Base-by-base conservation (phyloP, 2,888 invertebrate genomes). In the Aspidapion aeneum region DNA sequence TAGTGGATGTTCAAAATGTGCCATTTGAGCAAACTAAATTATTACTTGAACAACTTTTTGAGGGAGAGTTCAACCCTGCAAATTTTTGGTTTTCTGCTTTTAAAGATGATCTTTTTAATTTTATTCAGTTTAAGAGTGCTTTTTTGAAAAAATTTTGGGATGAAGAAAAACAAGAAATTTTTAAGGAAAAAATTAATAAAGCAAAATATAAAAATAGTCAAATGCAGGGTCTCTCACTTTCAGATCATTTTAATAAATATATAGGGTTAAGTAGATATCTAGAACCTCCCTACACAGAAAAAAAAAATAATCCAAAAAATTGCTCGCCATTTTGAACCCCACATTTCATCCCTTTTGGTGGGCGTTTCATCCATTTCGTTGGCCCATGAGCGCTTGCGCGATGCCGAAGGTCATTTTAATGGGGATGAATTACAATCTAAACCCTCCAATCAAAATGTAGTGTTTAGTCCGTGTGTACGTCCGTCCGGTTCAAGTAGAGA, bases 11-110 rank as follows among this genome's bases (percentile, higher is more conserved):
- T 18, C 57, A 52, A 49, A 57, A 50, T 20, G 50, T 57, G 16
- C 18, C 57, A 20, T 62, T 62, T 52, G 50, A 62, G 18, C n/a
- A 57, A 49, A 48, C 57, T 17, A 35, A 50, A n/a, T 61, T 21
- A 22, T 17, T 61, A 16, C 20, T 52, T 9, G 51, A 55, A 22
- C 21, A 55, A 55, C 57, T 35, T 17, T 60, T 60, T 19, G 18
- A 60, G 18, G 55, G 60, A 55, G n/a, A n/a, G n/a, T n/a, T n/a
- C n/a, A n/a, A n/a, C n/a, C 9, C 60, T 2, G 55, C 20, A 18
- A 52, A 52, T 3, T 17, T 18, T 9, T 52, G 54, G 54, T 52
- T 17, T 17, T 7, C 3, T 16, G 54, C 54, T 52, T 52, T 52
- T 52, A 7, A 3, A 3, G 18, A 52, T 52, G 17, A 52, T 18